Evolutionary conservation across 2,113 vertebrate species (phyloP).

Genomic region (Pogona vitticeps): DNA sequence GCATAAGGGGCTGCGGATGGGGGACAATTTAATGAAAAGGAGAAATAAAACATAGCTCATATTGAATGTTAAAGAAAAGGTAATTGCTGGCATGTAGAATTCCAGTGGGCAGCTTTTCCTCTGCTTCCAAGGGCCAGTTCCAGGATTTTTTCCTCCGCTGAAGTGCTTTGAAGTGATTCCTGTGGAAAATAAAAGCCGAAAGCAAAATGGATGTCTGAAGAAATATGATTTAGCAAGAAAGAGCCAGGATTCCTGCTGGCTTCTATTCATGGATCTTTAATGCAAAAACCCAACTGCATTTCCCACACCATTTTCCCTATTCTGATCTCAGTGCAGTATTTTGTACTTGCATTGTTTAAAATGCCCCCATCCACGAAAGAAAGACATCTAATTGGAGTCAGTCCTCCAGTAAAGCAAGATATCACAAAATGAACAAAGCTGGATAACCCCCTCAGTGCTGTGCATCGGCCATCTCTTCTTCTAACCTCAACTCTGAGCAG

Average conservation of each 20-base stretch:
- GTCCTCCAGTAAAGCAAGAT: neutral
- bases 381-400: neutral
- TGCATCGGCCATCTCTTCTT: neutral
- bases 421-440: neutral
- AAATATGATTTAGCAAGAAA: neutral
- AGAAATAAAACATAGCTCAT: neutral
- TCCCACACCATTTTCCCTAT: neutral
- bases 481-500: neutral
- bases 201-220: neutral
- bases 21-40: neutral
- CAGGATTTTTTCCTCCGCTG: neutral
- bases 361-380: neutral
- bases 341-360: neutral
- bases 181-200: neutral
- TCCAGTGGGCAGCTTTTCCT: neutral
- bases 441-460: too few relatives aligned
- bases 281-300: neutral
- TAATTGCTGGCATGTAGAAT: neutral
- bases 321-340: neutral
- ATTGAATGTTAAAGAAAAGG: conserved; percentile 17
- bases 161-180: neutral
- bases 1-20: neutral
- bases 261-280: neutral
- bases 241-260: neutral
- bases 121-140: neutral